phyloP scores from a whole-genome alignment of 2,113 vertebrate genomes.

The Gulo gulo region DNA sequence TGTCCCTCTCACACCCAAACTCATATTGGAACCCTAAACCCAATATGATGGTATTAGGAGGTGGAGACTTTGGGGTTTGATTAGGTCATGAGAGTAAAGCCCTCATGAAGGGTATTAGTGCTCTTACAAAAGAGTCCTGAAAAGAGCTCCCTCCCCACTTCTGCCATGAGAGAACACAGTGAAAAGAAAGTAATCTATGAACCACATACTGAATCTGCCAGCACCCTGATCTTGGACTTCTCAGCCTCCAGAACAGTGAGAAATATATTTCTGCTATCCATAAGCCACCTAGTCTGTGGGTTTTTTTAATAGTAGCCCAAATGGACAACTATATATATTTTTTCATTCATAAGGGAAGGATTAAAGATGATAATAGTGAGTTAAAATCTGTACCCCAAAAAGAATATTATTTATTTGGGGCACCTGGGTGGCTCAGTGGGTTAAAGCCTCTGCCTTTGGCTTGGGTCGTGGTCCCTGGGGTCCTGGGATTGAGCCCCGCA shows the following conservation, averaged over 20 bases:
- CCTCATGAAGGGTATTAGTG: not conserved
- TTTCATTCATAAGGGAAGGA: not conserved
- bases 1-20: not conserved
- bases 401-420: not conserved
- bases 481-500: too few species aligned
- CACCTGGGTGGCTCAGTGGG: too few species aligned
- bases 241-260: not conserved
- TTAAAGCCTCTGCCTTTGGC: too few species aligned
- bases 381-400: not conserved
- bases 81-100: not conserved
- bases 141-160: not conserved
- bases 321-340: not conserved
- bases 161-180: not conserved
- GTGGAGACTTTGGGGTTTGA: not conserved
- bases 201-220: not conserved
- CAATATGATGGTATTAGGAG: not conserved
- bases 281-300: not conserved
- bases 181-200: not conserved
- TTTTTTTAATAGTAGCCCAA: not conserved
- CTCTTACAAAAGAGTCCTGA: not conserved
- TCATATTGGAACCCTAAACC: not conserved
- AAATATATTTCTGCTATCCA: not conserved
- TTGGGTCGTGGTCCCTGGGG: too few species aligned
- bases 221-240: not conserved
- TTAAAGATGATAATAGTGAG: not conserved